These are phyloP conservation scores for Rostratula benghalensis DNA, from an alignment of 2,113 vertebrate genomes.

Conservation along the genomic window DNA sequence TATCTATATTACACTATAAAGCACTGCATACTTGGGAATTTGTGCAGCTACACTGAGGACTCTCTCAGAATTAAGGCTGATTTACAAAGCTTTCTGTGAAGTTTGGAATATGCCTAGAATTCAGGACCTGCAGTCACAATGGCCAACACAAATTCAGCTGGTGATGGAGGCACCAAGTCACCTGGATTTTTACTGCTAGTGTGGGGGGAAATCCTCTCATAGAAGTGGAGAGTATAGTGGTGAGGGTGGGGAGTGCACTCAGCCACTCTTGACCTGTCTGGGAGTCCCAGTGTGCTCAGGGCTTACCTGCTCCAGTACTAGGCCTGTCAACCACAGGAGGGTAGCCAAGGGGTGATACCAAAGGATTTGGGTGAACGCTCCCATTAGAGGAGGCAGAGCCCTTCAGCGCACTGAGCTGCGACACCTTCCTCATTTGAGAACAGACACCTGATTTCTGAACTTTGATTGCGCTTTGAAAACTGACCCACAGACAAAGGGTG, in stretches of 20 bases:
- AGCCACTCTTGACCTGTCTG: not conserved
- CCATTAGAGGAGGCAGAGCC: not conserved
- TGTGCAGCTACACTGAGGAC: not conserved
- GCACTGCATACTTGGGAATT: not conserved
- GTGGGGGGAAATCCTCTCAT: fast-evolving
- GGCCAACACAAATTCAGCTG: not conserved
- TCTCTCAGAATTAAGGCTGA: not conserved
- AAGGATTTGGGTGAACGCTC: not conserved
- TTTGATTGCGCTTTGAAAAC: not conserved
- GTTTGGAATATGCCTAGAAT: not conserved
- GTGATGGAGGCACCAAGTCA: fast-evolving
- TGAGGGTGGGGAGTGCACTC: not conserved
- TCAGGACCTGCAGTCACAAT: not conserved
- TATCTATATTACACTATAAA: not conserved
- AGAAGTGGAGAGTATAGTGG: not conserved
- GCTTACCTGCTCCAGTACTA: not conserved
- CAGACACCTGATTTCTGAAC: not conserved
- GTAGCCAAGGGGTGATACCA: not conserved
- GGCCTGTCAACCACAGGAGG: not conserved
- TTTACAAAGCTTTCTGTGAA: fast-evolving
- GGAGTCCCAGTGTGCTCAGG: not conserved
- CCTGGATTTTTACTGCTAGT: not conserved
- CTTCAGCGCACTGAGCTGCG: not conserved
- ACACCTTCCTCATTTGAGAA: not conserved
- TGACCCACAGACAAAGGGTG: not conserved